phyloP scores from a whole-genome alignment of 2,888 invertebrate species.

The Creontiades dilutus region DNA sequence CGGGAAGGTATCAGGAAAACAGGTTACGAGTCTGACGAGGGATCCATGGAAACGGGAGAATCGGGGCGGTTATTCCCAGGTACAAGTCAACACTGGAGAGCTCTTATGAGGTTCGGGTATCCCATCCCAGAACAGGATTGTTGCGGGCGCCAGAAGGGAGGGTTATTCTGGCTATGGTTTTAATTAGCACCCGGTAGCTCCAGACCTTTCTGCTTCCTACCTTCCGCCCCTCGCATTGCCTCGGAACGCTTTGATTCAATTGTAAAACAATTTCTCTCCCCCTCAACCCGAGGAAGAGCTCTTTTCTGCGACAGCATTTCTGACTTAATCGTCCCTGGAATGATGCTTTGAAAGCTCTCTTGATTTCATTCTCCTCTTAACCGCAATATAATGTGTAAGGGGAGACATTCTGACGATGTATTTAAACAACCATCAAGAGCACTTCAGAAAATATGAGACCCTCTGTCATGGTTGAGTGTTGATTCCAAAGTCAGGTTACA shows the following conservation, averaged over 20 bases:
- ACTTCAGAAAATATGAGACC: neutral
- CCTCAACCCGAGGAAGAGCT: constrained; percentile 7
- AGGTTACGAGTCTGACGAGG: neutral
- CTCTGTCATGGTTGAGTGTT: neutral
- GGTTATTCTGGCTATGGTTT: constrained; percentile 10
- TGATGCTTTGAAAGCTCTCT: constrained; percentile 26
- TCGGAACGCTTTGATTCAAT: constrained; percentile 38
- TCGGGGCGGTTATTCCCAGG: neutral
- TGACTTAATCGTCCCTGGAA: constrained; percentile 43
- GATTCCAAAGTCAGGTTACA: neutral
- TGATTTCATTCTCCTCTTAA: constrained; percentile 37
- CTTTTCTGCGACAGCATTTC: constrained; percentile 24
- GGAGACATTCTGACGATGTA: constrained; percentile 11
- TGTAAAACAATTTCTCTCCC: constrained; percentile 51
- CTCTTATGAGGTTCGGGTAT: neutral
- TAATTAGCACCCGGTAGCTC: neutral
- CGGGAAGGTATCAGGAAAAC: neutral
- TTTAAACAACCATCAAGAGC: constrained; percentile 1
- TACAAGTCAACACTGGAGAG: constrained; percentile 4
- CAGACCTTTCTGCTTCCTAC: neutral
- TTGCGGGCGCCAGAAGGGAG: neutral
- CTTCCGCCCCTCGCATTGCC: neutral
- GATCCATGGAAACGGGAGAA: neutral
- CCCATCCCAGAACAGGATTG: neutral
- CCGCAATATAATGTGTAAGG: neutral